Percentiles rank a stretch among this genome's conserved stretches.
These are phyloP conservation scores for Hepsetus odoe DNA, from an alignment of 2,113 vertebrate genomes.

Conservation along the genomic window DNA sequence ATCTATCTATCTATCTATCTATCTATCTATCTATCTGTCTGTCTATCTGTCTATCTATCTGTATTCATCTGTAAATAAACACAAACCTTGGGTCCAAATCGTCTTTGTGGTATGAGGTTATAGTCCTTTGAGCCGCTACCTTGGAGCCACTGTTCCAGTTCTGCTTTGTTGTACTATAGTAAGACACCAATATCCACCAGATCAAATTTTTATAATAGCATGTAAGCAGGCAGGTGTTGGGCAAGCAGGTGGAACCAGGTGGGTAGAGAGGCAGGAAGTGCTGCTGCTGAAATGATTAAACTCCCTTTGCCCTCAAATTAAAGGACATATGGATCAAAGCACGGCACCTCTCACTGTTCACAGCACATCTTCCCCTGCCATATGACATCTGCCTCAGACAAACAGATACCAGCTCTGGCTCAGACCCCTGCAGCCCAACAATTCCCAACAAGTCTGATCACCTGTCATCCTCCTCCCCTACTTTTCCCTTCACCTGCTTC, in stretches of 20 bases:
- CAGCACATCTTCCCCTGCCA: slow-evolving; percentile 17
- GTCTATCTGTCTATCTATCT: too few species aligned
- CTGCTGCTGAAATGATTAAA: slow-evolving; percentile 27
- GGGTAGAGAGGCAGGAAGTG: slow-evolving; percentile 1
- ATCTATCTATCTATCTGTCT: too few species aligned
- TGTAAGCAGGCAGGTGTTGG: background rate
- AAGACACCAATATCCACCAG: background rate
- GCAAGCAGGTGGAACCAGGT: slow-evolving; percentile 4
- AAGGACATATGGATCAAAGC: slow-evolving; percentile 31
- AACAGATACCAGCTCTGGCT: background rate
- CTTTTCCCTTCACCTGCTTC: slow-evolving; percentile 2
- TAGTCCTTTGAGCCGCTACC: background rate
- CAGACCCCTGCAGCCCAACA: background rate
- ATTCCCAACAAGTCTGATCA: slow-evolving; percentile 9
- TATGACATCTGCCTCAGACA: slow-evolving; percentile 30
- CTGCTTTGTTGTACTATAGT: slow-evolving; percentile 10
- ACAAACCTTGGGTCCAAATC: background rate
- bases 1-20: too few species aligned
- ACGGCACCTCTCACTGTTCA: slow-evolving; percentile 15
- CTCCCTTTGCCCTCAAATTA: slow-evolving; percentile 12
- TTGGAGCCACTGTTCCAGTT: background rate
- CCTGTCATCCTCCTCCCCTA: background rate
- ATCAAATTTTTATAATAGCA: background rate
- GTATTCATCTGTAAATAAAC: background rate
- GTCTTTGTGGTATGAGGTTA: background rate